Base-by-base conservation (phyloP, 2,797 vertebrate genomes). In the Percopsis omiscomaycus region DNA sequence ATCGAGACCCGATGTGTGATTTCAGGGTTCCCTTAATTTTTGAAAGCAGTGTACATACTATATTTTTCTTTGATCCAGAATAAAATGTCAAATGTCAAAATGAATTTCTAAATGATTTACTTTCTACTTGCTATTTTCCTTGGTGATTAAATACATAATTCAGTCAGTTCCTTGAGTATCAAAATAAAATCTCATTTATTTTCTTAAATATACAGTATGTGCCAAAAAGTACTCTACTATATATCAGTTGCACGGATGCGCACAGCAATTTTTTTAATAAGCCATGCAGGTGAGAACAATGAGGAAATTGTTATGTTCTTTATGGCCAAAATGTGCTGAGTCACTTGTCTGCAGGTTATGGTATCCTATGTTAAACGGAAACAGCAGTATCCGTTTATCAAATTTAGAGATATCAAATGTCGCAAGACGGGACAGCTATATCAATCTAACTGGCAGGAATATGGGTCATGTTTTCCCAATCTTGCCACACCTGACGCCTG, bases 401-500 rank as follows among this genome's bases (percentile, higher is more conserved):
- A 14, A 59, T 59, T 29, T 46, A 29, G 22, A 15, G 45, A 29
- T 46, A 13, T 12, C 14, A 22, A 32, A 30, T 47, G 52, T 64
- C 14, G 46, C 12, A 50, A 57, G 46, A 57, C 28, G 27, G 6
- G 8, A 5, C 37, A 54, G 42, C 28, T 13, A 14, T 44, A 45
- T 28, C 53, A 44, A 62, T 28, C 50, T 59, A 2, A 54, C 27
- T 54, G 60, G 37, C 6, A 49, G 15, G 10, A 10, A 59, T 16
- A 10, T 59, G 10, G 15, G 37, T 15, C n/a, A 15, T n/a, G 53
- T 42, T 55, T 63, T 1, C 46, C 27, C 28, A 27, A 30, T 3
- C 29, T 71, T 70, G 59, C 61, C 62, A 66, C 44, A 71, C 32
- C 45, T 59, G 53, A 67, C 5, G 14, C 6, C 37, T 42, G 14